These are phyloP conservation scores for Spialia ferax DNA, from an alignment of 2,888 invertebrate species.

Conservation along the genomic window DNA sequence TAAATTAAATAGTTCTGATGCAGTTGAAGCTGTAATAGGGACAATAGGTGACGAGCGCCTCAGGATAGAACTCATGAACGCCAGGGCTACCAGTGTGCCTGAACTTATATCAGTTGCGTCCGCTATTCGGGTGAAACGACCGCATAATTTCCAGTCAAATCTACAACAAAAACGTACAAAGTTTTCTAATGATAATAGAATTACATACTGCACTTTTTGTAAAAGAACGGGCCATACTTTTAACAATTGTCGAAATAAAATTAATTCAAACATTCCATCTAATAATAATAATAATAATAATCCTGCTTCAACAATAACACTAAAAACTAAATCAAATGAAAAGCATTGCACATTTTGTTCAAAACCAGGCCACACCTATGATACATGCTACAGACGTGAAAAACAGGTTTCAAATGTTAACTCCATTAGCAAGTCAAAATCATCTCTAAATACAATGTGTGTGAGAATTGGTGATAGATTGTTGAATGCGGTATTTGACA, in stretches of 20 bases:
- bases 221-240: not conserved
- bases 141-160: not conserved
- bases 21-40: constrained; percentile 46
- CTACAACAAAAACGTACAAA: not conserved
- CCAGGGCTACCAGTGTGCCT: constrained; percentile 33
- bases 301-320: not conserved
- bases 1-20: constrained; percentile 40
- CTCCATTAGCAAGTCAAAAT: constrained; percentile 40
- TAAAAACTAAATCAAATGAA: not conserved
- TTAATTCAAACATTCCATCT: not conserved
- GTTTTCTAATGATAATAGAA: not conserved
- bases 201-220: not conserved
- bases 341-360: constrained; percentile 46
- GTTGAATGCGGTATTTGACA: constrained; percentile 49
- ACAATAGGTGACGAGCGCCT: constrained; percentile 47
- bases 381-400: constrained; percentile 49
- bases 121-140: constrained; percentile 16
- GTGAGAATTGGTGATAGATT: constrained; percentile 35
- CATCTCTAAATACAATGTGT: constrained; percentile 30
- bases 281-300: not conserved
- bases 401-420: constrained; percentile 48
- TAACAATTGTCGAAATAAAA: not conserved
- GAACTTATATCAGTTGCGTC: constrained; percentile 40
- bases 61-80: constrained; percentile 43
- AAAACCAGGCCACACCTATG: constrained; percentile 48